Base-by-base conservation (phyloP, 2,113 vertebrate genomes). In the Gila orcuttii region DNA sequence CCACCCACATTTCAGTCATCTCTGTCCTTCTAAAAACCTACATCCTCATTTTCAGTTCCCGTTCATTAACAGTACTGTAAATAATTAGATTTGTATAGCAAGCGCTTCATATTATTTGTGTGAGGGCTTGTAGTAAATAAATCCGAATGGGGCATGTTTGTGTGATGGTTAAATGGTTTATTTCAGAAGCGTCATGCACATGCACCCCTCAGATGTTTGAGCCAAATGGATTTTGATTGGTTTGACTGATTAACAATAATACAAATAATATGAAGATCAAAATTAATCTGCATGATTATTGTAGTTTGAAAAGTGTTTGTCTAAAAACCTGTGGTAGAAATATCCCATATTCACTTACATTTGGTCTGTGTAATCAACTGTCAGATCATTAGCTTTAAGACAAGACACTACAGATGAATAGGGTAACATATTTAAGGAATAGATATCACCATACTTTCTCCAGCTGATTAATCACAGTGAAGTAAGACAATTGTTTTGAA, bases 1-100 rank as follows among this genome's bases (percentile, higher is more conserved):
- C 57, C 73, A 71, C 69, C 71, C 71, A 62, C 31, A 80, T 73
- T 74, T 52, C 33, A 21, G 69, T 78, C 47, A 73, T 55, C 23
- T 62, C 59, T 71, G 36, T 74, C 64, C 17, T 60, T 79, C 4
- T 79, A 60, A 57, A 21, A 47, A 50, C 33, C 21, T n/a, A n/a
- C 2, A 39, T n/a, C 77, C 31, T 79, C 12, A 6, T n/a, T 36
- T 39, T 39, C 19, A 69, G 2, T 60, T 60, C 31, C 55, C 17
- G 6, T 60, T n/a, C 10, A 33, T 21, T 17, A 55, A 19, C 75
- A 31, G 33, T 52, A 12, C 45, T 31, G n/a, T 50, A 52, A 52
- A 76, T 25, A 7, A 52, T 47, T 52, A 50, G 2, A 52, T 50
- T 19, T 76, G 23, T 76, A 52, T 75, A 45, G 13, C n/a, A 15